These are phyloP conservation scores for Anabacerthia variegaticeps DNA, from an alignment of 2,797 vertebrate genomes.

Conservation along the genomic window DNA sequence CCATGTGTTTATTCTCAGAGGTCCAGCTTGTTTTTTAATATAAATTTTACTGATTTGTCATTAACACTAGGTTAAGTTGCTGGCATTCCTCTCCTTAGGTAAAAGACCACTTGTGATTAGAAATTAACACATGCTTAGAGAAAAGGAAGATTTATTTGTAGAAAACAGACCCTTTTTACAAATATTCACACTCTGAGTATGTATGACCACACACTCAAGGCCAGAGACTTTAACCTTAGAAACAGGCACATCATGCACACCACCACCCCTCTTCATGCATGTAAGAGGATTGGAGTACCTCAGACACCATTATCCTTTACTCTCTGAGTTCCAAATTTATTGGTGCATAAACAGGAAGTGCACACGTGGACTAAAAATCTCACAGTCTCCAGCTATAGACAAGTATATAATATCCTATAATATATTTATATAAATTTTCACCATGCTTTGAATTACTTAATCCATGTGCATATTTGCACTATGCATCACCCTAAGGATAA, in stretches of 20 bases:
- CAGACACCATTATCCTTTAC: neutral
- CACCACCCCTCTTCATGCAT: neutral
- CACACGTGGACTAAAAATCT: neutral
- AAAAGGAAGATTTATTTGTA: neutral
- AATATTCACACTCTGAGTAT: neutral
- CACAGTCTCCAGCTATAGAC: neutral
- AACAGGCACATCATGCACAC: accelerated
- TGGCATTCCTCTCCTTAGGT: neutral
- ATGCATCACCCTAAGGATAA: neutral
- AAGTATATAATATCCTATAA: neutral
- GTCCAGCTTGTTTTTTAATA: neutral
- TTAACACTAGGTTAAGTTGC: neutral
- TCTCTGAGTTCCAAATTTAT: neutral
- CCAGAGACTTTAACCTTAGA: neutral
- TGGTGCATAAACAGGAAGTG: neutral
- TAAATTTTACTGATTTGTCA: neutral
- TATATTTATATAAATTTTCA: neutral
- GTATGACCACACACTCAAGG: neutral
- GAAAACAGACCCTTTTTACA: neutral
- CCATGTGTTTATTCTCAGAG: neutral
- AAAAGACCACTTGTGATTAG: neutral
- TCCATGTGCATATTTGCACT: neutral
- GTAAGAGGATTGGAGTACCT: neutral
- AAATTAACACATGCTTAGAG: neutral
- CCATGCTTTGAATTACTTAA: neutral